A percentile compares a stretch with the other conserved stretches of the same genome.
Conservation (phyloP, 1,140 invertebrate genomes). For the Panagrolaimus sp. region DNA sequence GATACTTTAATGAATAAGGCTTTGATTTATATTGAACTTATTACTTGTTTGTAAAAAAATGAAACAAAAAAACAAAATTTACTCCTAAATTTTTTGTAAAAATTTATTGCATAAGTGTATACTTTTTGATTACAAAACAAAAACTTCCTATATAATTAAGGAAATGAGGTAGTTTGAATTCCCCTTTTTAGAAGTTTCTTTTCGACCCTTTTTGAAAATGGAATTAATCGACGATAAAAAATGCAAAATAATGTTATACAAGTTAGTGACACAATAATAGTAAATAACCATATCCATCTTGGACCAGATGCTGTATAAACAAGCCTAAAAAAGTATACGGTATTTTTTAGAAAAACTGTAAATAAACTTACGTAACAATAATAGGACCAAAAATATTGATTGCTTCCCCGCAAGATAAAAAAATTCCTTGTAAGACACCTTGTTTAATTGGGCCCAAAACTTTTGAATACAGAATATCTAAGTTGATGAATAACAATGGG, state of each 20-base stretch:
- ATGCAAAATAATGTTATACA: not conserved
- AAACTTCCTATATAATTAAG: no score
- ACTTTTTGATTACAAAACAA: no score
- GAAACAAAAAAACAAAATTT: no score
- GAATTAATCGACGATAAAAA: slow-evolving; percentile 19
- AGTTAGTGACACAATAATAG: not conserved
- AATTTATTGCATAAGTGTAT: no score
- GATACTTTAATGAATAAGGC: no score
- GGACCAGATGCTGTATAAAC: slow-evolving; percentile 19
- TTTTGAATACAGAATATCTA: slow-evolving; percentile 20
- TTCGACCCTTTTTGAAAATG: not conserved
- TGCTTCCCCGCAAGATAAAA: slow-evolving; percentile 15
- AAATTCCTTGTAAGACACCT: slow-evolving; percentile 9
- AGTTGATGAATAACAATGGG: slow-evolving; percentile 16
- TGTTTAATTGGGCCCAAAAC: slow-evolving; percentile 22
- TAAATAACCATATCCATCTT: slow-evolving; percentile 19
- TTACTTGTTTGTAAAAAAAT: no score
- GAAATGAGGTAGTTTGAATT: no score
- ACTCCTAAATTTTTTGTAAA: no score
- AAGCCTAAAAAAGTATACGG: slow-evolving; percentile 3
- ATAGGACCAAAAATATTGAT: slow-evolving; percentile 18
- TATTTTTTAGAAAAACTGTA: no score
- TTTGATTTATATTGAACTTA: no score
- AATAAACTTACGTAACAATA: slow-evolving; percentile 20
- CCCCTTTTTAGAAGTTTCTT: not conserved